Conservation (phyloP, 1,140 invertebrate genomes). For the Tetramorium simillimum region DNA sequence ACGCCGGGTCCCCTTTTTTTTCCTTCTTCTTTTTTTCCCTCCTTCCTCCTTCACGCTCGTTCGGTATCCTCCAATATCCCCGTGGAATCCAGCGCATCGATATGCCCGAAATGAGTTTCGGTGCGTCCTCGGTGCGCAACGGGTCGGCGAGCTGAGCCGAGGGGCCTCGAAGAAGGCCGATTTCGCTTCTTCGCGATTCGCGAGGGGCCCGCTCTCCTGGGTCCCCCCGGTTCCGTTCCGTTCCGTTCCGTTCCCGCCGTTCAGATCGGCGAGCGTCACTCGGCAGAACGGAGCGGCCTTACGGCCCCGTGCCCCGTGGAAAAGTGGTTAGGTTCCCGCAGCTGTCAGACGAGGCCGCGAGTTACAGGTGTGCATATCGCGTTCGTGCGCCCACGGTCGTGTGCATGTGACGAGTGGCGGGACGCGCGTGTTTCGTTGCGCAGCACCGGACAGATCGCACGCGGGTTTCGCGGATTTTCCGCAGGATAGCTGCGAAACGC, state of each 20-base stretch:
- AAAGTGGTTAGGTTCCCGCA: constrained; percentile 64
- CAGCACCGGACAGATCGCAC: not conserved
- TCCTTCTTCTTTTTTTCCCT: not conserved
- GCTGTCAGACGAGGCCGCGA: constrained; percentile 65
- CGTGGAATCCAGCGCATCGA: constrained; percentile 60
- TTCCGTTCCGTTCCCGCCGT: constrained; percentile 34
- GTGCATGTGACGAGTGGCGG: constrained; percentile 28
- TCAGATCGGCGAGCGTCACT: constrained; percentile 39
- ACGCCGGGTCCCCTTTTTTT: not conserved
- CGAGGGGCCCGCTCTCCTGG: constrained; percentile 6
- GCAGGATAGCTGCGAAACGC: constrained; percentile 44
- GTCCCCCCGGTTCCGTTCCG: constrained; percentile 15
- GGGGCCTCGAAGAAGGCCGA: constrained; percentile 13
- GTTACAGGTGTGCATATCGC: constrained; percentile 57
- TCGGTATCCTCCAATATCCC: constrained; percentile 27
- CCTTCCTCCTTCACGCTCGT: not conserved
- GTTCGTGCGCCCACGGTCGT: constrained; percentile 44
- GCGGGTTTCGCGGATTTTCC: constrained; percentile 39
- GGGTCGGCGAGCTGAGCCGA: constrained; percentile 14
- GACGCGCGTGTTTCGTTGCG: constrained; percentile 22
- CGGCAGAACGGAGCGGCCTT: constrained; percentile 48
- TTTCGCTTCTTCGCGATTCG: constrained; percentile 2
- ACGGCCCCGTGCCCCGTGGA: constrained; percentile 56
- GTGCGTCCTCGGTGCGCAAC: constrained; percentile 56
- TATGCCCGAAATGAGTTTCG: constrained; percentile 64